A percentile compares a stretch with the other conserved stretches of the same genome.
Evolutionary conservation across 2,113 vertebrate species (phyloP).

Genomic region (Lutjanus erythropterus): DNA sequence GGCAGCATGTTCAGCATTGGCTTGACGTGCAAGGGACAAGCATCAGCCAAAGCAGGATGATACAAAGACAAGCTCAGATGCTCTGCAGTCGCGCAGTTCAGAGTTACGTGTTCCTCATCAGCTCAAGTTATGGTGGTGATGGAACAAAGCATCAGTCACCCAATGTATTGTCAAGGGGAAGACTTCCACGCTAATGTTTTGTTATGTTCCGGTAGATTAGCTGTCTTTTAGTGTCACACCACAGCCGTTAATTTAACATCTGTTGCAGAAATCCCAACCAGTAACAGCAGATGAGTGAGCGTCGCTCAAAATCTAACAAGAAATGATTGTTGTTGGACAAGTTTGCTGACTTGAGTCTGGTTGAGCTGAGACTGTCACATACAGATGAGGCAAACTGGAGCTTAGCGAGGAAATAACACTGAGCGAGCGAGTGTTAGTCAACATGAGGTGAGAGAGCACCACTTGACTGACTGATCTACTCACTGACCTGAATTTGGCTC

Average conservation of each 20-base stretch:
- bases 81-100: slow-evolving; percentile 21
- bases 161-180: slow-evolving; percentile 13
- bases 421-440: neutral
- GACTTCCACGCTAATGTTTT: neutral
- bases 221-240: slow-evolving; percentile 18
- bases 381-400: neutral
- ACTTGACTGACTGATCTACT: slow-evolving; percentile 18
- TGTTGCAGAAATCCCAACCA: slow-evolving; percentile 22
- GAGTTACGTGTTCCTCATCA: slow-evolving; percentile 3
- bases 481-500: neutral
- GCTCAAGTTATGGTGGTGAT: slow-evolving; percentile 6
- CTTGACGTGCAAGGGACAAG: slow-evolving; percentile 13
- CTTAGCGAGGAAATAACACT: neutral
- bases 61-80: slow-evolving; percentile 7
- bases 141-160: slow-evolving; percentile 24
- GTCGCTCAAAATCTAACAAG: slow-evolving; percentile 13
- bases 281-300: slow-evolving; percentile 6
- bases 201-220: slow-evolving; percentile 6
- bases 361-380: neutral
- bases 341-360: slow-evolving; percentile 5
- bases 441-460: neutral
- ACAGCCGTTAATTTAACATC: slow-evolving; percentile 38
- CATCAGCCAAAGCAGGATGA: neutral
- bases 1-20: slow-evolving; percentile 4
- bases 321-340: slow-evolving; percentile 12